A percentile compares a stretch with the other conserved stretches of the same genome.
phyloP scores from a whole-genome alignment of 2,797 vertebrate species.

The Phoebastria nigripes region DNA sequence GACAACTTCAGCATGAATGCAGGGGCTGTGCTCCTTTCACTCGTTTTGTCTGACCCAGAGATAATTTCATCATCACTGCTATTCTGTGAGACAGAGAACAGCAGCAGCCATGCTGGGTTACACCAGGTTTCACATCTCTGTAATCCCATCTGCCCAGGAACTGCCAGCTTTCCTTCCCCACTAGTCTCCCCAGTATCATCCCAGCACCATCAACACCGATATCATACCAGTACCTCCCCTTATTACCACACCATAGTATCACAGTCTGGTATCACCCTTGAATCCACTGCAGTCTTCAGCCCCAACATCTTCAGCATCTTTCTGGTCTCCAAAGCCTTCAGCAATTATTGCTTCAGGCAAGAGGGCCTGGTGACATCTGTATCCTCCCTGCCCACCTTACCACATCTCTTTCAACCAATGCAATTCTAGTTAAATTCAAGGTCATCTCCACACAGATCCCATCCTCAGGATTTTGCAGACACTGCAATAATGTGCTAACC shows the following conservation, averaged over 20 bases:
- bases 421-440: neutral
- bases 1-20: fast-evolving
- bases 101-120: neutral
- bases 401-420: neutral
- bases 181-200: neutral
- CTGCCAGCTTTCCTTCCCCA: neutral
- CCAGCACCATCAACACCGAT: neutral
- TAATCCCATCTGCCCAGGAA: neutral
- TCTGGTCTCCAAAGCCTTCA: neutral
- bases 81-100: neutral
- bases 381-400: neutral
- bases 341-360: neutral
- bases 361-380: neutral
- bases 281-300: neutral
- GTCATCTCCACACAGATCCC: neutral
- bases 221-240: neutral
- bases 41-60: neutral
- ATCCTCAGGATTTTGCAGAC: neutral
- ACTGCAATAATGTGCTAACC: neutral
- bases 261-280: neutral
- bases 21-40: neutral
- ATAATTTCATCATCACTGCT: neutral
- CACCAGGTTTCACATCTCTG: neutral
- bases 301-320: neutral
- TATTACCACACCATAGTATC: neutral